A percentile compares a stretch with the other conserved stretches of the same genome.
Conservation (phyloP, 1,140 invertebrate genomes). For the Zaprionus kolodkinae region DNA sequence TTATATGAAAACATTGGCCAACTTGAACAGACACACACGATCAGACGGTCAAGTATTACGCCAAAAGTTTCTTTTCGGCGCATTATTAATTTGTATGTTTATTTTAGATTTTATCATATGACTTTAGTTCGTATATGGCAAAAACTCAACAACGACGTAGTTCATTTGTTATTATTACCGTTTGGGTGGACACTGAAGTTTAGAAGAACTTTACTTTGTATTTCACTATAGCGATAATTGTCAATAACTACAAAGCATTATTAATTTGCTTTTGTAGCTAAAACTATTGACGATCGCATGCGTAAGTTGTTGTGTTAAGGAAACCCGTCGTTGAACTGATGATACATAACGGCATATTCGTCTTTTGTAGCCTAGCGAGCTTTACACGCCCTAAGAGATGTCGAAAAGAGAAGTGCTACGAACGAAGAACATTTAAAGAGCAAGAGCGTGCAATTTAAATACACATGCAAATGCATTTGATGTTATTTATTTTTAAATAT, state of each 20-base stretch:
- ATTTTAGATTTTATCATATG: not conserved
- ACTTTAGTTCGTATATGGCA: not conserved
- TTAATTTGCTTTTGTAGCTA: constrained; percentile 15
- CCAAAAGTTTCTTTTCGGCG: not conserved
- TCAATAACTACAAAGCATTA: constrained; percentile 62
- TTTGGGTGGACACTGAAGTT: constrained; percentile 6
- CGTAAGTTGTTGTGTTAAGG: constrained; percentile 41
- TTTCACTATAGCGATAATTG: constrained; percentile 30
- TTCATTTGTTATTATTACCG: constrained; percentile 45
- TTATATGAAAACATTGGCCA: not conserved
- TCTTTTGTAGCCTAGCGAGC: constrained; percentile 63
- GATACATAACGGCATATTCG: constrained; percentile 46
- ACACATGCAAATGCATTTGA: constrained; percentile 38
- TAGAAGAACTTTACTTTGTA: not conserved
- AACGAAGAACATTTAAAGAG: constrained; percentile 11
- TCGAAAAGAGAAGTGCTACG: constrained; percentile 30
- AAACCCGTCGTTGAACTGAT: constrained; percentile 68
- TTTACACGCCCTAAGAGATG: constrained; percentile 37
- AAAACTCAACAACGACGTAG: not conserved
- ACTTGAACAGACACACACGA: not conserved
- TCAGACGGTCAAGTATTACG: not conserved
- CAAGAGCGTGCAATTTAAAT: constrained; percentile 41
- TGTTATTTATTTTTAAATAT: constrained; percentile 68
- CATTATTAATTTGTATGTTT: not conserved
- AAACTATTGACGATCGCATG: constrained; percentile 53